These are phyloP conservation scores for Micromussa lordhowensis DNA, from an alignment of 92 coral and sea anemone genomes.

Conservation along the genomic window DNA sequence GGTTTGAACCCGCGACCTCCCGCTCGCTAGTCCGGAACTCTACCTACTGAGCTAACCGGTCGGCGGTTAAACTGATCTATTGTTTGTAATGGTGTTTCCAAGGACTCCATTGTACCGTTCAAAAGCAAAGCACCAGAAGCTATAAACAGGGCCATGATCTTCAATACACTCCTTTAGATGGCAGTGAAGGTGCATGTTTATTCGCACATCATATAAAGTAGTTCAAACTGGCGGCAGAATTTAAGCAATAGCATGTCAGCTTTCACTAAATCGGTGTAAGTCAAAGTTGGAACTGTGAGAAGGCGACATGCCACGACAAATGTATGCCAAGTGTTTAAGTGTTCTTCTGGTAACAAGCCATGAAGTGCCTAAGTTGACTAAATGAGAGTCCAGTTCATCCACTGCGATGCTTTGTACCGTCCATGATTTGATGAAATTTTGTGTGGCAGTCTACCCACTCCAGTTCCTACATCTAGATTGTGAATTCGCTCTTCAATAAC, in stretches of 20 bases:
- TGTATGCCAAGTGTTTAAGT: slow-evolving; percentile 53
- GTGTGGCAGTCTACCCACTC: too few species aligned
- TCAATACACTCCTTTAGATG: slow-evolving; percentile 35
- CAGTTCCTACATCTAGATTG: too few species aligned
- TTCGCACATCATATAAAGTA: slow-evolving; percentile 15
- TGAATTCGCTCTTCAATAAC: not conserved
- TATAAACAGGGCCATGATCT: too few species aligned
- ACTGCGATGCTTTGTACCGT: slow-evolving; percentile 10
- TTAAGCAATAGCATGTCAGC: slow-evolving; percentile 41
- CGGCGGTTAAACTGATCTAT: too few species aligned
- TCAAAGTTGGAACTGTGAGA: slow-evolving; percentile 30
- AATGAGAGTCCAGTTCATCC: slow-evolving; percentile 62
- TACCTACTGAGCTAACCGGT: too few species aligned
- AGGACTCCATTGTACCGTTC: slow-evolving; percentile 62
- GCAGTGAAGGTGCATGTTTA: not conserved
- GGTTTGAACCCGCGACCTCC: too few species aligned
- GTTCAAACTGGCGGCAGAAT: slow-evolving; percentile 26
- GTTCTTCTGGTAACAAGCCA: slow-evolving; percentile 36
- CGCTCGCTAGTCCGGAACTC: too few species aligned
- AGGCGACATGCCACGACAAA: slow-evolving; percentile 58
- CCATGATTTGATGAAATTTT: too few species aligned
- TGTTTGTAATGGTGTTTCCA: slow-evolving; percentile 53
- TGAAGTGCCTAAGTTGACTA: slow-evolving; percentile 53
- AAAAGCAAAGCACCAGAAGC: slow-evolving; percentile 61
- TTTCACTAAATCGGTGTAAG: slow-evolving; percentile 20